Conservation (phyloP, 2,888 invertebrate genomes). For the Cataglyphis cursor region DNA sequence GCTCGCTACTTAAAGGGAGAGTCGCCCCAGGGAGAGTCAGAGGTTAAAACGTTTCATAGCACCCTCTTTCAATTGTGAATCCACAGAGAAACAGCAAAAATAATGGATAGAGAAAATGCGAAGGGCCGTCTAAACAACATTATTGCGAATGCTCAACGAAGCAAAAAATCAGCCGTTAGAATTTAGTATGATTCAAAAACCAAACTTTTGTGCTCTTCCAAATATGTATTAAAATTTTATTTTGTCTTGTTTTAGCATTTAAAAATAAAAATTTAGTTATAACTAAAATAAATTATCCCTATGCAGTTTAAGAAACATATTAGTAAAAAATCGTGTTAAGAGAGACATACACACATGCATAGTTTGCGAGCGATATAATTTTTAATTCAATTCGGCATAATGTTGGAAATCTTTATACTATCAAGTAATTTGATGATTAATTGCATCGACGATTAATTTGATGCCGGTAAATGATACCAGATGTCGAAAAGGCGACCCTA, state of each 20-base stretch:
- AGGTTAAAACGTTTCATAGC: conserved; percentile 59
- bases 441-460: conserved; percentile 60
- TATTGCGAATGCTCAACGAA: neutral
- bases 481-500: conserved; percentile 66
- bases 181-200: neutral
- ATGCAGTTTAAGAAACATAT: neutral
- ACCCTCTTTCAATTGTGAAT: conserved; percentile 27
- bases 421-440: conserved; percentile 23
- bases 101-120: conserved; percentile 25
- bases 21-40: conserved; percentile 39
- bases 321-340: neutral
- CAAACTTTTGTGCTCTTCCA: neutral
- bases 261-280: neutral
- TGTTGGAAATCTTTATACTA: neutral
- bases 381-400: neutral
- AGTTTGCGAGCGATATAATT: neutral
- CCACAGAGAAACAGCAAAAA: conserved; percentile 17
- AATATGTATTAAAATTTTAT: conserved; percentile 5
- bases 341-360: neutral
- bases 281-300: neutral
- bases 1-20: conserved; percentile 46
- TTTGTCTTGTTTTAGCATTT: neutral
- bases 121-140: neutral
- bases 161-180: neutral
- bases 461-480: conserved; percentile 55